These are phyloP conservation scores for Numenius arquata DNA, from an alignment of 2,113 vertebrate species.

Conservation along the genomic window DNA sequence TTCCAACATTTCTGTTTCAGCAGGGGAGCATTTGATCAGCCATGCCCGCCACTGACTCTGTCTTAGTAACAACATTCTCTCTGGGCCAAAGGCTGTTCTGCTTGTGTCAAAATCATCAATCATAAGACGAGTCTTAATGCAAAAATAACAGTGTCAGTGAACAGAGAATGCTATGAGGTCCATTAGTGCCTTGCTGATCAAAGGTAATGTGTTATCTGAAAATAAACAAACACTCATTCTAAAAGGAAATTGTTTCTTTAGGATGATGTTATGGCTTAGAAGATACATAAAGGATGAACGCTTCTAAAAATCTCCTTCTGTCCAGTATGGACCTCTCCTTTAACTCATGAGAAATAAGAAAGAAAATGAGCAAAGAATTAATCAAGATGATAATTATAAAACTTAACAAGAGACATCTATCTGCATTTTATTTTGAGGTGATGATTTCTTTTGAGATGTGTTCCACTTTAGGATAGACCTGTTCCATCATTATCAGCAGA, in stretches of 20 bases:
- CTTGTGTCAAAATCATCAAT: background rate
- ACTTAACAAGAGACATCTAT: background rate
- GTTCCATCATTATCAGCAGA: background rate
- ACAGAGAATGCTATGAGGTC: background rate
- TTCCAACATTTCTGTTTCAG: background rate
- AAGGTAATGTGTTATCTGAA: background rate
- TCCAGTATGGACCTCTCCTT: background rate
- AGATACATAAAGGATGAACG: background rate
- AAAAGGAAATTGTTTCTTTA: constrained; percentile 5
- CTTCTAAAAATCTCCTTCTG: background rate
- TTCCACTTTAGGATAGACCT: background rate
- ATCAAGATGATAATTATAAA: background rate
- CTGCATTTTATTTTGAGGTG: background rate
- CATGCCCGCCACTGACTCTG: background rate
- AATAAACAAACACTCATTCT: background rate
- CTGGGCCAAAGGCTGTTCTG: background rate
- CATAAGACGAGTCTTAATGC: background rate
- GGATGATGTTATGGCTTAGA: background rate
- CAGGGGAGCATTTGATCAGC: background rate
- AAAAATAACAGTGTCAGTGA: background rate
- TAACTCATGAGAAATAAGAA: background rate
- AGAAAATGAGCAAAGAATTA: background rate
- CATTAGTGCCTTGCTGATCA: constrained; percentile 13
- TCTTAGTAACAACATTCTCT: background rate
- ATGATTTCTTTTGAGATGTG: background rate